Base-by-base conservation (phyloP, 1,140 invertebrate species). In the Nautilus pompilius region DNA sequence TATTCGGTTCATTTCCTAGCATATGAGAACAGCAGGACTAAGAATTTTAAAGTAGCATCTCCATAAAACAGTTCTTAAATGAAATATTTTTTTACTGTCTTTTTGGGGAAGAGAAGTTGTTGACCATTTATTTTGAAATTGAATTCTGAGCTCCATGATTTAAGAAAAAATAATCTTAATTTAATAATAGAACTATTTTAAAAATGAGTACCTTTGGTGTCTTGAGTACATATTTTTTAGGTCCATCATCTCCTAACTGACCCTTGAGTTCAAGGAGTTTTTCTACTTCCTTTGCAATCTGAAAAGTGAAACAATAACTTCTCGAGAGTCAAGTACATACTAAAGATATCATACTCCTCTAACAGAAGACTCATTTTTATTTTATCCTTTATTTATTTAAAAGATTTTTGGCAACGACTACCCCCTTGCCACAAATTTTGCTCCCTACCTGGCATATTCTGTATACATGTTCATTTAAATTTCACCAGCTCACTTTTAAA, bases 201-300 rank as follows among this genome's bases (percentile, higher is more conserved):
- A n/a, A n/a, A n/a, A 34, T 48, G 29, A 59, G 67, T 70, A 82
- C 82, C 79, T 80, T 96, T 3, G 93, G 89, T 8, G 92, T 94
- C 86, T 96, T 96, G 33, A 96, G 88, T 2, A 87, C 88, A 76
- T 95, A 91, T 78, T 94, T 95, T 64, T 91, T 88, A 36, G 82
- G 73, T 36, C 67, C 71, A 63, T 79, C 75, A 69, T 81, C 80
- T 15, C 84, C 86, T 10, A 93, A 72, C 76, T 90, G 87, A 22
- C 89, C 87, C 85, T 95, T 95, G 4, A 94, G 75, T 55, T 89
- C 87, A 58, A 94, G 78, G 26, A 95, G 84, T 77, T 93, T 93
- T 2, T 87, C 83, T 13, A 95, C 91, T 84, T 95, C 91, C 78
- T 91, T 87, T 73, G 86, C 84, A 68, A 93, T 89, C 91, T 93